Evolutionary conservation across 2,797 vertebrate species (phyloP).

Genomic region (Gorsachius magnificus): DNA sequence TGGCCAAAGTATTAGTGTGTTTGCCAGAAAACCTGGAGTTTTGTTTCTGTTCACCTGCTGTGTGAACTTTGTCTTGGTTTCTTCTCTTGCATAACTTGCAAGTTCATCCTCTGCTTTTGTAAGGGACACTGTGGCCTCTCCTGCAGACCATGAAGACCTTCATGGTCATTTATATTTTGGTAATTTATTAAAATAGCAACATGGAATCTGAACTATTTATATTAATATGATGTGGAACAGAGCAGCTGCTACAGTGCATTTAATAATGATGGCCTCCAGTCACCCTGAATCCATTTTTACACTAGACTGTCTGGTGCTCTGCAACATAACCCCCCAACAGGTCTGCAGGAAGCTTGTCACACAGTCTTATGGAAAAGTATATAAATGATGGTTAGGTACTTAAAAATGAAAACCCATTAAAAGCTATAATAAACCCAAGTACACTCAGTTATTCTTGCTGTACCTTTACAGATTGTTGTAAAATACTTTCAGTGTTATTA

Average conservation of each 20-base stretch:
- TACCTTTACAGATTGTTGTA: not conserved
- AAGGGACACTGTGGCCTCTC: not conserved
- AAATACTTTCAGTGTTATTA: not conserved
- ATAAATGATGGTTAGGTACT: not conserved
- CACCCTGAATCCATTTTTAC: slow-evolving; percentile 32
- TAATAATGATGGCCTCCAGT: slow-evolving; percentile 12
- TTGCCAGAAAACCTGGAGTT: slow-evolving; percentile 1
- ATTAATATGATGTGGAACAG: not conserved
- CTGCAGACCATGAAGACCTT: not conserved
- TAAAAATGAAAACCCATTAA: not conserved
- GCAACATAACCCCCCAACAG: not conserved
- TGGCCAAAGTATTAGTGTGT: not conserved
- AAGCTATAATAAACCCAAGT: not conserved
- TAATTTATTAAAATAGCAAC: slow-evolving; percentile 42
- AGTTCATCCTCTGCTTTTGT: not conserved
- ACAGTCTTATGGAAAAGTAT: not conserved
- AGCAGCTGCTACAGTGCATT: slow-evolving; percentile 38
- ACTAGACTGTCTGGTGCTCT: slow-evolving; percentile 8
- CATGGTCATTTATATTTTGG: slow-evolving; percentile 4
- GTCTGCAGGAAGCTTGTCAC: not conserved
- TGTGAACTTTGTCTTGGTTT: not conserved
- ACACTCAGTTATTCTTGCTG: not conserved
- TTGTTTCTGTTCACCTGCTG: slow-evolving; percentile 24
- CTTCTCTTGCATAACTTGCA: not conserved
- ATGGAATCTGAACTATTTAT: slow-evolving; percentile 35